These are phyloP conservation scores for Vannuccia rotundouncinata DNA, from an alignment of 2,888 invertebrate species.

Conservation along the genomic window DNA sequence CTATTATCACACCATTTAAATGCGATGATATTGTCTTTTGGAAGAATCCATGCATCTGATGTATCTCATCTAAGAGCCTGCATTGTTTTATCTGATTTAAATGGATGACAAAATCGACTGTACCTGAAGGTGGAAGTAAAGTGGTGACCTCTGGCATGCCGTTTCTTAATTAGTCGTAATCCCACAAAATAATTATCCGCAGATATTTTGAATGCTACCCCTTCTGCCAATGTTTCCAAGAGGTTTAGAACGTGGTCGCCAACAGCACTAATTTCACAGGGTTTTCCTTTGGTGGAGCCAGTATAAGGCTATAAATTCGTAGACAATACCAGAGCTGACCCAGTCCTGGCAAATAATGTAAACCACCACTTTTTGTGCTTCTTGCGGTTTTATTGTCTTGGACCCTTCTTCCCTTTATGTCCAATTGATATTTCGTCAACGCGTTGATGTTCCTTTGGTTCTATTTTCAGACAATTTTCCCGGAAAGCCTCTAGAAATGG, in stretches of 20 bases:
- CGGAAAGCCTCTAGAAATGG: slow-evolving; percentile 39
- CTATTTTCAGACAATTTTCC: slow-evolving; percentile 37
- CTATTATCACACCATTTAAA: slow-evolving; percentile 18
- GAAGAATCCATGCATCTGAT: background rate
- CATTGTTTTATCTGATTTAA: background rate
- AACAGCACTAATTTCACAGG: slow-evolving; percentile 13
- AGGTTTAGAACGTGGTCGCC: slow-evolving; percentile 9
- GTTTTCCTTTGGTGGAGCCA: slow-evolving; percentile 31
- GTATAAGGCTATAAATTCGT: slow-evolving; percentile 40
- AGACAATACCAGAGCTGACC: slow-evolving; percentile 37
- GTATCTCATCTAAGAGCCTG: background rate
- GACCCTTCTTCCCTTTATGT: slow-evolving; percentile 38
- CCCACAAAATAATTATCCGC: slow-evolving; percentile 24
- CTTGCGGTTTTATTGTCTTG: slow-evolving; percentile 33
- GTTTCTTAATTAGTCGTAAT: slow-evolving; percentile 1
- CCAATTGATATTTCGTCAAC: slow-evolving; percentile 41
- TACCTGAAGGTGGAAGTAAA: slow-evolving; percentile 19
- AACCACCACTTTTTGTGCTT: slow-evolving; percentile 41
- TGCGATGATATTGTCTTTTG: slow-evolving; percentile 14
- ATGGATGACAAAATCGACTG: background rate
- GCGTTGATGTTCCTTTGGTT: slow-evolving; percentile 36
- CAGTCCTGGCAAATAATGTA: slow-evolving; percentile 37
- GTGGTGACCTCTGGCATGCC: background rate
- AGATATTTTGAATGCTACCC: slow-evolving; percentile 16
- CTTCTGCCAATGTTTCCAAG: slow-evolving; percentile 12